Evolutionary conservation across 2,113 vertebrate genomes (phyloP).

Genomic region (Dipodomys spectabilis): DNA sequence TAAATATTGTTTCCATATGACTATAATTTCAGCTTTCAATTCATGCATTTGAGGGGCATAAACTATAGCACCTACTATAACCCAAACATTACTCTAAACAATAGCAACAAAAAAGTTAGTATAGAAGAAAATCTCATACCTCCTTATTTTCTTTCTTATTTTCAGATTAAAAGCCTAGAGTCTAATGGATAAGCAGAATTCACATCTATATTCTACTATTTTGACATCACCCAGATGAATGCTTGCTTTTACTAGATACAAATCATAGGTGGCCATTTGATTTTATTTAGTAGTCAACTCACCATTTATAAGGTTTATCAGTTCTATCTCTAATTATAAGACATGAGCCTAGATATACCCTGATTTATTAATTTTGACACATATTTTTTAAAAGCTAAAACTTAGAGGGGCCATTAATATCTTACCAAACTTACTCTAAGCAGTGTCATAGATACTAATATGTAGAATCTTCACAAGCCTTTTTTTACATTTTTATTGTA

Average conservation of each 20-base stretch:
- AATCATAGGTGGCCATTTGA: not conserved
- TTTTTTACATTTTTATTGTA: too few relatives aligned
- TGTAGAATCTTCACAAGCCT: too few relatives aligned
- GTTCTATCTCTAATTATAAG: not conserved
- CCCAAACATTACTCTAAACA: not conserved
- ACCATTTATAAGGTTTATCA: not conserved
- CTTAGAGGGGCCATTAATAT: not conserved
- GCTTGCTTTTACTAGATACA: not conserved
- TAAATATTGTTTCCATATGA: not conserved
- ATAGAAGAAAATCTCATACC: not conserved
- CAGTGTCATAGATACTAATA: too few relatives aligned
- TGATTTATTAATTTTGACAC: not conserved
- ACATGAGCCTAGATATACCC: not conserved
- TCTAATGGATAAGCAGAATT: not conserved
- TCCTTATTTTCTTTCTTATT: not conserved
- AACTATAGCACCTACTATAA: not conserved
- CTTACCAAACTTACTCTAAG: not conserved
- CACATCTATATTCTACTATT: not conserved
- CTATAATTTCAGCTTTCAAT: not conserved
- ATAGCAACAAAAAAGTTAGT: not conserved
- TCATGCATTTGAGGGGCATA: not conserved
- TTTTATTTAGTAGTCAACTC: not conserved
- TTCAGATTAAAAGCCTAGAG: not conserved
- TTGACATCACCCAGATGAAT: not conserved
- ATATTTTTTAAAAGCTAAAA: slow-evolving; percentile 28